These are phyloP conservation scores for Coregonus sp. DNA, from an alignment of 2,797 vertebrate genomes.

Conservation along the genomic window DNA sequence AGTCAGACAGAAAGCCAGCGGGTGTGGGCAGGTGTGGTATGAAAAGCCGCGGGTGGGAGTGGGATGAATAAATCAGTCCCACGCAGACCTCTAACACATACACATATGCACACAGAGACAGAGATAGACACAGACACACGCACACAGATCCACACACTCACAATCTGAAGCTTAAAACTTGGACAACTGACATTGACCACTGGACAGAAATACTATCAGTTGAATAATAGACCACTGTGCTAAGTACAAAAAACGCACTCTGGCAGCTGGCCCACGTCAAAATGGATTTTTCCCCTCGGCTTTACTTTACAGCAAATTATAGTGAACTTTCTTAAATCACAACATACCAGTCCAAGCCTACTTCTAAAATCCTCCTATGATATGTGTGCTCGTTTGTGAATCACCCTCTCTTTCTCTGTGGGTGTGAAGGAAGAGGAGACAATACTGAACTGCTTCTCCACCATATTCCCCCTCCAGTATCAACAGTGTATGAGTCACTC, in stretches of 20 bases:
- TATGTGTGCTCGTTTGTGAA: not conserved
- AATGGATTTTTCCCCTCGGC: not conserved
- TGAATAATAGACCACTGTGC: not conserved
- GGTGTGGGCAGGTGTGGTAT: no score
- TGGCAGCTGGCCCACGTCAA: not conserved
- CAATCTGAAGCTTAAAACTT: not conserved
- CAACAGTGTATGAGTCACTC: conserved; percentile 51
- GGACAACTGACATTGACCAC: not conserved
- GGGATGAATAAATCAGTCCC: no score
- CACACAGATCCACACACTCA: conserved; percentile 8
- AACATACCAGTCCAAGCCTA: not conserved
- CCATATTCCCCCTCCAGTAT: conserved; percentile 45
- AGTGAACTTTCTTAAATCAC: not conserved
- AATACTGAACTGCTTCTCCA: conserved; percentile 23
- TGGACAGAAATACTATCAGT: not conserved
- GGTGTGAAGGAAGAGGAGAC: conserved; percentile 20
- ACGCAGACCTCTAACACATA: not conserved
- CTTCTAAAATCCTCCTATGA: not conserved
- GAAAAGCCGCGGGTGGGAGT: no score
- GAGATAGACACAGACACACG: not conserved
- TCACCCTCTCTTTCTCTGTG: conserved; percentile 5
- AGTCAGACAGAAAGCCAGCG: no score
- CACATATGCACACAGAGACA: not conserved
- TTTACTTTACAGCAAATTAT: not conserved
- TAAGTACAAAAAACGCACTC: not conserved